Evolutionary conservation across 2,888 invertebrate genomes (phyloP), one percentile per base, ranked within the genome.

Genomic region (Diabrotica balteata): DNA sequence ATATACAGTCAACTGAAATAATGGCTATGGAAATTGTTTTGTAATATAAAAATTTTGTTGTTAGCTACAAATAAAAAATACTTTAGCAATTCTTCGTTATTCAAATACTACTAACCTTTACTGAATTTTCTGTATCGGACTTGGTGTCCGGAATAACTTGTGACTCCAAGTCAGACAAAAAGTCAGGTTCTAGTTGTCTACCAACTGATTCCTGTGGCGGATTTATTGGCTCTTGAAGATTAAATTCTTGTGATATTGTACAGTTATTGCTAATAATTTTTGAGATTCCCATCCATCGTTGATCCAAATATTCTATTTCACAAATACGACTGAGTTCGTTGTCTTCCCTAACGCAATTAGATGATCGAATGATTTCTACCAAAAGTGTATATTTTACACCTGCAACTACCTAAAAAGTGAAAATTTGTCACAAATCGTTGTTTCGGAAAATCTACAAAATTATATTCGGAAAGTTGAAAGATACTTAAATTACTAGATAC

Each of bases 181-280:
- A 74, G 7, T 73, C 74, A 59, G 73, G 65, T 51, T 76, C 72
- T 50, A 72, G 74, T 67, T 85, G 85, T 49, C 51, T 59, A 2
- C 22, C 42, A 7, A 52, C 47, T 49, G 61, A 66, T 69, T 72
- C 55, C 63, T 45, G 58, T 59, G 73, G 22, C 42, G 67, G 55
- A 58, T 61, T 47, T 59, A 64, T 60, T 61, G 70, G 65, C 44
- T 67, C 50, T 2, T 68, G 69, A 7, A 68, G 59, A 7, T 83
- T 84, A 76, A 84, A 88, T 69, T 82, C 81, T 86, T 88, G 88
- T 59, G 86, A 84, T 58, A 84, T 81, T 2, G 90, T 90, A 78
- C 91, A 91, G 77, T 92, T 92, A 74, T 91, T 90, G 42, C 86
- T 84, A 58, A 88, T 80, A 66, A 92, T 85, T 10, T 88, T 86